Percentiles rank a stretch among this genome's conserved stretches.
These are phyloP conservation scores for Galeopsomyia nigrocyanea DNA, from an alignment of 2,888 invertebrate species.

Conservation along the genomic window DNA sequence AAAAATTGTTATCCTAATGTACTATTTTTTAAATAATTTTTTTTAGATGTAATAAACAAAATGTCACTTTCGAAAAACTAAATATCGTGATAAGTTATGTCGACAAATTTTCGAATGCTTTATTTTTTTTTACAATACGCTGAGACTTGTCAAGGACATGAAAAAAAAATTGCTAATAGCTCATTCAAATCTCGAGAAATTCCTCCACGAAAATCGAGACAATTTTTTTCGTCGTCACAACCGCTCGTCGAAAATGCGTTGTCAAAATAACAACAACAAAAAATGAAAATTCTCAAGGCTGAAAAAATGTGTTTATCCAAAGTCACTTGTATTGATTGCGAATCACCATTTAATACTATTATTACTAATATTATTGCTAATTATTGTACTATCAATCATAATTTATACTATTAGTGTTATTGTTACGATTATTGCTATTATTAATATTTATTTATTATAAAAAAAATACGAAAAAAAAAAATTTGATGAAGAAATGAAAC, in stretches of 20 bases:
- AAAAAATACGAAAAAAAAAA: constrained; percentile 10
- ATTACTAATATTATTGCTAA: constrained; percentile 25
- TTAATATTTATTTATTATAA: constrained; percentile 34
- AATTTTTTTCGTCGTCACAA: constrained; percentile 22
- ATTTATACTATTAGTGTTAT: constrained; percentile 39
- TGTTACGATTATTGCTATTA: constrained; percentile 34
- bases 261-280: too few species aligned
- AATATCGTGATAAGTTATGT: neutral
- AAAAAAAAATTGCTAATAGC: neutral
- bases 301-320: constrained; percentile 51
- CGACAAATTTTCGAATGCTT: constrained; percentile 3
- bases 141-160: neutral
- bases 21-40: neutral
- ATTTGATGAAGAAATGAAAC: neutral
- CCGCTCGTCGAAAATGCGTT: too few species aligned
- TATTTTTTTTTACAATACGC: neutral
- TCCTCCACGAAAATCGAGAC: constrained; percentile 1
- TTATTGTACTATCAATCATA: constrained; percentile 24
- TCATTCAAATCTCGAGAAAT: constrained; percentile 15
- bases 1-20: neutral
- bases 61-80: too few species aligned
- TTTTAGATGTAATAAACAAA: neutral
- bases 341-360: constrained; percentile 37
- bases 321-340: constrained; percentile 38
- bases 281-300: constrained; percentile 54